These are phyloP conservation scores for Halocynthia roretzi DNA, from an alignment of 23 tunicate genomes.

Conservation along the genomic window DNA sequence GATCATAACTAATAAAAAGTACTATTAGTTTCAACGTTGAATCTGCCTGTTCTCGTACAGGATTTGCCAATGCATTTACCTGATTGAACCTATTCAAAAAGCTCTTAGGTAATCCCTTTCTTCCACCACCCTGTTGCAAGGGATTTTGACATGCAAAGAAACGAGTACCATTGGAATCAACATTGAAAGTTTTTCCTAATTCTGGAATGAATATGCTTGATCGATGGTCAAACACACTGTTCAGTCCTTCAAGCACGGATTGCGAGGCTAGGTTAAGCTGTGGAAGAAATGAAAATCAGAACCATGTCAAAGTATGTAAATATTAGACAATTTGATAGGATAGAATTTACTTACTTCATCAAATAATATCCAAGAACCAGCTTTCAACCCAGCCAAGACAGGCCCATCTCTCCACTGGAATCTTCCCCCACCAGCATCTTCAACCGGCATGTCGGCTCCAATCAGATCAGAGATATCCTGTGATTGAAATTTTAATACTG, in stretches of 20 bases:
- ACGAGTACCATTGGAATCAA: conserved; percentile 52
- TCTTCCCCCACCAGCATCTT: conserved; percentile 82
- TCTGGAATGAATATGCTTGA: conserved; percentile 85
- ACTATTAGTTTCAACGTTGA: background rate
- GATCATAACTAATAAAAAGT: background rate
- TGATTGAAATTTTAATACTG: too few relatives aligned
- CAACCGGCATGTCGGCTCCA: conserved; percentile 95
- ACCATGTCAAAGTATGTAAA: background rate
- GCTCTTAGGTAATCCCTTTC: conserved; percentile 84
- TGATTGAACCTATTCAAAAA: conserved; percentile 93
- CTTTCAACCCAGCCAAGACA: conserved; percentile 69
- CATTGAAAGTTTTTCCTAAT: conserved; percentile 46
- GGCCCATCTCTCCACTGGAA: conserved; percentile 99
- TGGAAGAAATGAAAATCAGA: too few relatives aligned
- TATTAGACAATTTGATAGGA: background rate
- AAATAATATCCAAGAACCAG: conserved; percentile 89
- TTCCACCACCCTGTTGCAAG: conserved; percentile 91
- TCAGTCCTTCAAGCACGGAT: conserved; percentile 91
- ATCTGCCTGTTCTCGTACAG: too few relatives aligned
- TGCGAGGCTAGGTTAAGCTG: conserved; percentile 92
- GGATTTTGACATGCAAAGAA: conserved; percentile 99
- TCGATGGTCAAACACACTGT: conserved; percentile 95
- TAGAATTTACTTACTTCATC: conserved; percentile 61
- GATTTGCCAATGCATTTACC: conserved; percentile 7
- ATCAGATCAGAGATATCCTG: conserved; percentile 92